Evolutionary conservation across 2,888 invertebrate genomes (phyloP).

Genomic region (Epinotia bilunana): DNA sequence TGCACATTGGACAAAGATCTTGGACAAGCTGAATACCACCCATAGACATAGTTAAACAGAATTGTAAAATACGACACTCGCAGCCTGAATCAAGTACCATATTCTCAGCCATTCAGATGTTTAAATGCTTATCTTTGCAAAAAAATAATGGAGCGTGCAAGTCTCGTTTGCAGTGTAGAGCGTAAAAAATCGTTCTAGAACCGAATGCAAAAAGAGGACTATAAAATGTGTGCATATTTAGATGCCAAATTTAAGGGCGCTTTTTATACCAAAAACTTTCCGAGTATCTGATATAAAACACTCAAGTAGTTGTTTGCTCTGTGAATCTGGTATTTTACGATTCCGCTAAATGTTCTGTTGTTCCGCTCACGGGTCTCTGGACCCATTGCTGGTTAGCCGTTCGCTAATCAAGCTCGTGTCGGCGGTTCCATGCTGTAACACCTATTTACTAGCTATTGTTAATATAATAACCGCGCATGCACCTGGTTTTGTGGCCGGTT

Average conservation of each 20-base stretch:
- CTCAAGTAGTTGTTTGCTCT: no score
- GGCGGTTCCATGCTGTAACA: constrained; percentile 17
- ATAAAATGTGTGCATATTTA: no score
- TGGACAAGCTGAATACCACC: no score
- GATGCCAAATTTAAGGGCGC: no score
- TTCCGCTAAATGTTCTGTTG: background rate
- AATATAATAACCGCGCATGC: constrained; percentile 9
- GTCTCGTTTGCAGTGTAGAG: no score
- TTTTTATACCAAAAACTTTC: no score
- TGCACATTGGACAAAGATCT: no score
- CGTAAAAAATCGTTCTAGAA: no score
- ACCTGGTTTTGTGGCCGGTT: constrained; percentile 26
- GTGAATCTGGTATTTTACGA: background rate
- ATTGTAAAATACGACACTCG: constrained; percentile 1
- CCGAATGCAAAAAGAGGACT: no score
- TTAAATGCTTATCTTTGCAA: no score
- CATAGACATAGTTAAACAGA: background rate
- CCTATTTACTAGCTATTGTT: constrained; percentile 22
- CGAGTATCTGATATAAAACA: background rate
- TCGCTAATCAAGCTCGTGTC: background rate
- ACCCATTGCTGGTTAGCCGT: background rate
- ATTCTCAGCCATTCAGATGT: background rate
- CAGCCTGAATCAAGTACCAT: background rate
- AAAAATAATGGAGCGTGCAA: no score
- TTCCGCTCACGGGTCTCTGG: background rate